These are phyloP conservation scores for Tetrao urogallus DNA, from an alignment of 2,113 vertebrate species.

Conservation along the genomic window DNA sequence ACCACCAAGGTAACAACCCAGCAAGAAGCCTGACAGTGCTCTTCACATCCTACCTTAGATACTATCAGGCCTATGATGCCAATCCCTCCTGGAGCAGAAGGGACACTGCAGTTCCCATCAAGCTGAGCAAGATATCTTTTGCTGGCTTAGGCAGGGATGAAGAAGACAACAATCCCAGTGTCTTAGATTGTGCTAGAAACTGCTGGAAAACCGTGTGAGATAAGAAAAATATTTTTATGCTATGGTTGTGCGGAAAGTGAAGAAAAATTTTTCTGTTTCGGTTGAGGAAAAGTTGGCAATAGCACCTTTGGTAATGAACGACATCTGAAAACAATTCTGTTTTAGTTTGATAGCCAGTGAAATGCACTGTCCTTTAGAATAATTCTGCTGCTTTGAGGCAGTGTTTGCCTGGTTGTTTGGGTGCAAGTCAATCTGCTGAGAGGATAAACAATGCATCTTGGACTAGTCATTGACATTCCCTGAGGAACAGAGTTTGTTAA, in stretches of 20 bases:
- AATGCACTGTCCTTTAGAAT: neutral
- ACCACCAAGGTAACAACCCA: neutral
- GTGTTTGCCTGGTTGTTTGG: neutral
- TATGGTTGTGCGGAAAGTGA: neutral
- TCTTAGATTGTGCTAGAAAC: neutral
- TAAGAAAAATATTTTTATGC: neutral
- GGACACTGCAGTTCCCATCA: accelerated
- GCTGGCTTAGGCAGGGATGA: neutral
- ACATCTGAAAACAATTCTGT: neutral
- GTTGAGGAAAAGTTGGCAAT: neutral
- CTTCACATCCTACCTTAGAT: neutral
- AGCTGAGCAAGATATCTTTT: accelerated
- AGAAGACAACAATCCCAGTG: neutral
- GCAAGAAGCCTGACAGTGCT: neutral
- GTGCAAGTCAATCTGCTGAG: neutral
- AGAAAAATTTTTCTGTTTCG: neutral
- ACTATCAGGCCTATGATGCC: neutral
- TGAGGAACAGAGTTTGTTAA: neutral
- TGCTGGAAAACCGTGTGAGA: neutral
- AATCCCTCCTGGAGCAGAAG: neutral
- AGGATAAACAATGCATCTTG: neutral
- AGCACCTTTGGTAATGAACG: neutral
- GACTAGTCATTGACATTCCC: neutral
- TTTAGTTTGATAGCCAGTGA: neutral
- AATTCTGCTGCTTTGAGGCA: neutral